Percentiles rank a stretch among this genome's conserved stretches.
Conservation (phyloP, 2,888 invertebrate species). For the Choristoneura rosaceana region DNA sequence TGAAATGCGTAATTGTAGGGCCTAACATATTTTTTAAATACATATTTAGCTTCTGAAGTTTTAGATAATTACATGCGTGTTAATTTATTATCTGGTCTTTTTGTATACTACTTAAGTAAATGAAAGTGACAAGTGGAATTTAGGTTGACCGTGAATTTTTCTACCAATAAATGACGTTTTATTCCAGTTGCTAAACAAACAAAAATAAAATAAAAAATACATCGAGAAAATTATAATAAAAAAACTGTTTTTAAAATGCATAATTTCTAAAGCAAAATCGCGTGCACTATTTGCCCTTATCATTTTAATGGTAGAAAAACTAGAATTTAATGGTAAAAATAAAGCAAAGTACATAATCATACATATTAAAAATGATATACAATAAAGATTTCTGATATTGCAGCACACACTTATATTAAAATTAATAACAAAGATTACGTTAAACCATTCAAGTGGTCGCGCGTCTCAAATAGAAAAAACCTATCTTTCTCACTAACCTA, state of each 20-base stretch:
- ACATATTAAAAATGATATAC: slow-evolving; percentile 68
- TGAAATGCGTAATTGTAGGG: slow-evolving; percentile 26
- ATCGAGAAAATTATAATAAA: too few relatives aligned
- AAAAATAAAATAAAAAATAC: background rate
- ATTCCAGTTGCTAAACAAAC: background rate
- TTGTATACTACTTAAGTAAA: slow-evolving; percentile 8
- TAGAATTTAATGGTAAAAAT: slow-evolving; percentile 35
- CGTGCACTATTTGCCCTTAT: background rate
- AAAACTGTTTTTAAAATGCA: too few relatives aligned
- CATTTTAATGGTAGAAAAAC: slow-evolving; percentile 21
- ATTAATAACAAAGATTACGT: slow-evolving; percentile 43
- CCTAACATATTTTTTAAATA: slow-evolving; percentile 26
- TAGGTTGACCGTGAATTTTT: slow-evolving; percentile 4
- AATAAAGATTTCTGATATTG: slow-evolving; percentile 71
- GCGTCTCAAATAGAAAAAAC: slow-evolving; percentile 72
- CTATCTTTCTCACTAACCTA: slow-evolving; percentile 80
- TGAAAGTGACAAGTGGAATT: slow-evolving; percentile 8
- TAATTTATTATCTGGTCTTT: slow-evolving; percentile 14
- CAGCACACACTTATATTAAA: slow-evolving; percentile 75
- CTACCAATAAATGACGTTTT: slow-evolving; percentile 4
- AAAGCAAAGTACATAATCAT: slow-evolving; percentile 65
- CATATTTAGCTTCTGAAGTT: slow-evolving; percentile 50
- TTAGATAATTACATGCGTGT: slow-evolving; percentile 56
- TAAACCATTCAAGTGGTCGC: slow-evolving; percentile 63
- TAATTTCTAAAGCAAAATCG: background rate